Evolutionary conservation across 2,888 invertebrate species (phyloP), one percentile per base, ranked within the genome.

Genomic region (Parnassius smintheus): DNA sequence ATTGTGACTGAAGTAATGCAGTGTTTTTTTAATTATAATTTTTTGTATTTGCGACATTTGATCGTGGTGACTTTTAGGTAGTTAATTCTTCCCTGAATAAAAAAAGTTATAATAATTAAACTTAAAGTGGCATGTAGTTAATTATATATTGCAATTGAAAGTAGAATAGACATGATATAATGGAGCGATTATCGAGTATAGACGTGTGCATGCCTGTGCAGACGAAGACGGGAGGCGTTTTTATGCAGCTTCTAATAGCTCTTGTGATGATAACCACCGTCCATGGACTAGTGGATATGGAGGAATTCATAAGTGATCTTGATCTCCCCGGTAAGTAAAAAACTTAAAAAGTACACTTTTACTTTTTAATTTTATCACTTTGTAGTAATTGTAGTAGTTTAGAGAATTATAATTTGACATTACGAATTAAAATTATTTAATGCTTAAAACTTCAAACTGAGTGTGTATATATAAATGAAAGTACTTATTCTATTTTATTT

Each of bases 281-380:
- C 42, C 59, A 51, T 2, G 54, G 62, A 22, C 35, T 56, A 9
- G 59, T 64, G 11, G 56, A 59, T 9, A 60, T 56, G 56, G 59
- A 64, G 35, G 56, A 64, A 50, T 64, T 56, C 25, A 64, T 60
- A 8, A 64, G 52, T 22, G 64, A 64, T 25, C 44, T 64, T 11
- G 64, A 64, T 52, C 56, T 64, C 1, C 64, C 64, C n/a, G 64
- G 64, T 64, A n/a, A 64, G 58, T 50, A 0, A 7, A 49, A 11
- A 44, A 2, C 10, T 11, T 44, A 35, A 35, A 0, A 25, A 35
- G 4, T 35, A 7, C 35, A 35, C 7, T 35, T 35, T 35, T 18
- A 18, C 18, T 18, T 18, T 18, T 18, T 18, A 18, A 0, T 18
- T 18, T 18, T 18, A 18, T 1, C 35, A 35, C 7, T 35, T 35